phyloP scores from a whole-genome alignment of 2,797 vertebrate genomes.

The Rhinichthys osculus region DNA sequence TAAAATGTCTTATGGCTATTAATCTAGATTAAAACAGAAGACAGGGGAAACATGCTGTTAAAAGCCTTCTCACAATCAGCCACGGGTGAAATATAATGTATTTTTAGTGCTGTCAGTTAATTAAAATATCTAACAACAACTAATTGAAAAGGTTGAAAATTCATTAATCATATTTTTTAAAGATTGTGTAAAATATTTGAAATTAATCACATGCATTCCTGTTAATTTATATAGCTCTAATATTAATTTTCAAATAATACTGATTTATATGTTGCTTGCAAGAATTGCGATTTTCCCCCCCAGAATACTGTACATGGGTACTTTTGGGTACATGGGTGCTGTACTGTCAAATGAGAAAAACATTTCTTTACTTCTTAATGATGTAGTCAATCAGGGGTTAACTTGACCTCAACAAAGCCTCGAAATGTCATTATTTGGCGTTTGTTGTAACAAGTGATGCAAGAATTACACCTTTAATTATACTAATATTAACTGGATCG shows the following conservation, averaged over 20 bases:
- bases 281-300: neutral
- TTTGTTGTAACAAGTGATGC: neutral
- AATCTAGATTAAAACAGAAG: neutral
- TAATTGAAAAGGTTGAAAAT: neutral
- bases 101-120: neutral
- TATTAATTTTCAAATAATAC: neutral
- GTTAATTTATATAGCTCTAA: neutral
- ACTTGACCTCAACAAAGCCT: neutral
- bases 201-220: neutral
- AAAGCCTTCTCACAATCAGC: neutral
- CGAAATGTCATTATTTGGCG: no score
- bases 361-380: neutral
- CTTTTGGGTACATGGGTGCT: neutral
- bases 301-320: neutral
- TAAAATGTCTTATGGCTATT: neutral
- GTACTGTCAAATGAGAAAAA: neutral
- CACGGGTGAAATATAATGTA: neutral
- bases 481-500: neutral
- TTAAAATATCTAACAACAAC: neutral
- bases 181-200: no score
- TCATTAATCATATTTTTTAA: neutral
- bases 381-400: neutral
- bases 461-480: neutral
- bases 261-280: neutral
- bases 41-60: neutral